phyloP scores from a whole-genome alignment of 2,888 invertebrate genomes.

The Frankliniella fusca region DNA sequence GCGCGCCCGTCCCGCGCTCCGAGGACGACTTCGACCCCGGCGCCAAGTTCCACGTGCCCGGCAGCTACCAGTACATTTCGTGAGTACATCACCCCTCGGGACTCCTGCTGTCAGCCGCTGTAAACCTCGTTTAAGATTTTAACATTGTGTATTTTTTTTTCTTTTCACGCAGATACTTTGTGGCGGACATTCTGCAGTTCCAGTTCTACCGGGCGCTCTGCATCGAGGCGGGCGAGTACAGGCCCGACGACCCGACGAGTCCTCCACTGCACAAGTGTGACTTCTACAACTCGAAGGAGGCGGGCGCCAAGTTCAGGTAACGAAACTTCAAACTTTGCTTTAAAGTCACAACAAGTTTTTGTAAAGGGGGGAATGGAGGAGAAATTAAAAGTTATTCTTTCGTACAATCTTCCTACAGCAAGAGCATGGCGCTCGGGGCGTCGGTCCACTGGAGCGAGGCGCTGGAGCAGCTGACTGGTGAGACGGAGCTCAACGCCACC shows the following conservation, averaged over 20 bases:
- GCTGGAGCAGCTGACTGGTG: slow-evolving; percentile 48
- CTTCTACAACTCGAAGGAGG: slow-evolving; percentile 77
- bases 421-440: slow-evolving; percentile 42
- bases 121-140: slow-evolving; percentile 32
- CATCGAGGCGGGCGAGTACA: slow-evolving; percentile 72
- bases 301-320: slow-evolving; percentile 53
- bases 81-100: slow-evolving; percentile 41
- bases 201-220: slow-evolving; percentile 83
- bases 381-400: too few relatives aligned
- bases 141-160: background rate
- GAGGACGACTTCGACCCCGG: slow-evolving; percentile 81
- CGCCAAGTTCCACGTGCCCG: slow-evolving; percentile 64
- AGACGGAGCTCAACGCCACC: slow-evolving; percentile 44
- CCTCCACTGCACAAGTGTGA: slow-evolving; percentile 80
- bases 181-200: slow-evolving; percentile 84
- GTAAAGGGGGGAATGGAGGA: too few relatives aligned
- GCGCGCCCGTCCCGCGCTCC: slow-evolving; percentile 75
- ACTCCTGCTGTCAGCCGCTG: background rate
- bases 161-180: slow-evolving; percentile 73
- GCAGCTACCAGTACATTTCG: slow-evolving; percentile 64
- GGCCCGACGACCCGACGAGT: slow-evolving; percentile 61
- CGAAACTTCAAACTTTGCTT: too few relatives aligned
- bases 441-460: slow-evolving; percentile 47
- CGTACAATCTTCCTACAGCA: slow-evolving; percentile 38
- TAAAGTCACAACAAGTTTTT: too few relatives aligned